Evolutionary conservation across 2,113 vertebrate genomes (phyloP).

Genomic region (Cynopterus brachyotis): DNA sequence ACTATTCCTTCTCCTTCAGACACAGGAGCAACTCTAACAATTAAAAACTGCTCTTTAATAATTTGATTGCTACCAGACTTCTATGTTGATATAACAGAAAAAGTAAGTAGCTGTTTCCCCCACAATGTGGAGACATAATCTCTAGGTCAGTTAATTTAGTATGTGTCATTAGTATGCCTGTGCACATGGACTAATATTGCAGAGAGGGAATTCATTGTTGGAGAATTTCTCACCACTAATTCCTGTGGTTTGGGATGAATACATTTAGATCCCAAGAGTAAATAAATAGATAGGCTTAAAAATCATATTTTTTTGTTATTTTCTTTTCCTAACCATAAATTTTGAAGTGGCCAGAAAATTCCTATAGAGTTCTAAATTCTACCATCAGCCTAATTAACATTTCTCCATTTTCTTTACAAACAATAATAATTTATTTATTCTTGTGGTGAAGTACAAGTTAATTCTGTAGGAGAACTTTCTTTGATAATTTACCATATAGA

Average conservation of each 20-base stretch:
- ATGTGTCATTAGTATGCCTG: not conserved
- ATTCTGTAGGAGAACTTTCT: not conserved
- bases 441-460: not conserved
- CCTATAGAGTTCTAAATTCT: not conserved
- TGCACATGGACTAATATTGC: not conserved
- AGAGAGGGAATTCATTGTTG: not conserved
- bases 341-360: not conserved
- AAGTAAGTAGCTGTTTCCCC: not conserved
- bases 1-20: not conserved
- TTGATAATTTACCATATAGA: not conserved
- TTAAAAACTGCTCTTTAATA: not conserved
- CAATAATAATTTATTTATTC: not conserved
- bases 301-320: not conserved
- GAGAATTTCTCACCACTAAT: not conserved
- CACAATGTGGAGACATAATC: not conserved
- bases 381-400: not conserved
- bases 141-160: not conserved
- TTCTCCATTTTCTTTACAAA: not conserved
- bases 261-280: not conserved
- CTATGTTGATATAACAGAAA: not conserved
- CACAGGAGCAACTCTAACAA: not conserved
- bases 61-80: not conserved
- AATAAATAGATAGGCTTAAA: not conserved
- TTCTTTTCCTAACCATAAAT: not conserved
- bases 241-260: not conserved